These are phyloP conservation scores for Augochlorella aurata DNA, from an alignment of 2,888 invertebrate genomes.

Conservation along the genomic window DNA sequence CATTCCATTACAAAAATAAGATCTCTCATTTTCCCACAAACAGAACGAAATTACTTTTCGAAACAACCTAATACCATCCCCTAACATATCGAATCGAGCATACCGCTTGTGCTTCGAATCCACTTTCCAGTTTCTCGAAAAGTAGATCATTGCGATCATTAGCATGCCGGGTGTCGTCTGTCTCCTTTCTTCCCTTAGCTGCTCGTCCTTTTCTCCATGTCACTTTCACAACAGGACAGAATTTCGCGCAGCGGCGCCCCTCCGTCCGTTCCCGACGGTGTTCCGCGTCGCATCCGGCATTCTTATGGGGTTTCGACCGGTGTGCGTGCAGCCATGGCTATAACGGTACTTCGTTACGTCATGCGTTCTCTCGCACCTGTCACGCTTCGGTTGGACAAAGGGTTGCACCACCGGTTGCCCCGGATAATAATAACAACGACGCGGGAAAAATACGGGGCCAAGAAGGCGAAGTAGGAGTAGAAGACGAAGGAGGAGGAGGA, in stretches of 20 bases:
- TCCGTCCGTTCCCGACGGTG: slow-evolving; percentile 50
- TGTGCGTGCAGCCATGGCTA: slow-evolving; percentile 52
- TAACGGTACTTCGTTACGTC: slow-evolving; percentile 79
- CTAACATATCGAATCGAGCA: background rate
- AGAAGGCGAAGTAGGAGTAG: slow-evolving; percentile 21
- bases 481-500: background rate
- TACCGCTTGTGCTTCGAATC: background rate
- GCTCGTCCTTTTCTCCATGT: slow-evolving; percentile 43
- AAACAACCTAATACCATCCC: background rate
- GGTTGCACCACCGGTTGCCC: slow-evolving; percentile 66
- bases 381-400: slow-evolving; percentile 72
- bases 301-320: slow-evolving; percentile 73
- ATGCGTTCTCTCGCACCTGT: slow-evolving; percentile 74
- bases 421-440: slow-evolving; percentile 51
- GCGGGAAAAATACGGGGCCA: slow-evolving; percentile 45
- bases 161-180: slow-evolving; percentile 32
- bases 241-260: slow-evolving; percentile 53
- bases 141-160: slow-evolving; percentile 49
- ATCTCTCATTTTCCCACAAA: too few relatives aligned
- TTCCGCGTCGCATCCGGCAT: slow-evolving; percentile 55
- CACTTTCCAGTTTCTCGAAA: slow-evolving; percentile 48
- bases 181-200: background rate
- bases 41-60: too few relatives aligned
- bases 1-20: too few relatives aligned
- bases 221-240: slow-evolving; percentile 67